Evolutionary conservation across 2,888 invertebrate species (phyloP).

Genomic region (Tetrapedia diversipes): DNA sequence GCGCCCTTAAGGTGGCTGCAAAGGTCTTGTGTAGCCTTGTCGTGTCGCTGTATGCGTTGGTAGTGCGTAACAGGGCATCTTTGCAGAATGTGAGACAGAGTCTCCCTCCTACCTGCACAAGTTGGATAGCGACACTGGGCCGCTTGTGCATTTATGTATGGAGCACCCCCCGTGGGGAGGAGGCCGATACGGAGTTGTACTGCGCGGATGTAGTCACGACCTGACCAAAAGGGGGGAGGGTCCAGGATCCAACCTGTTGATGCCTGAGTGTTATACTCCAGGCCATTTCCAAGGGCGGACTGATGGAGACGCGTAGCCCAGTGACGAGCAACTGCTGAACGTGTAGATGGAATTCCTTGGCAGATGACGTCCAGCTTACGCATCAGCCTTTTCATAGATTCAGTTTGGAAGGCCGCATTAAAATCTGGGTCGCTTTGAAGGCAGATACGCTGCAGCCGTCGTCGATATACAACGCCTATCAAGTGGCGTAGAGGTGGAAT

Average conservation of each 20-base stretch:
- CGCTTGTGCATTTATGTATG: no score
- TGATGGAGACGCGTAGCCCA: neutral
- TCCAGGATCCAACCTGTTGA: neutral
- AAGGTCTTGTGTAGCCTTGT: neutral
- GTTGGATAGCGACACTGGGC: constrained; percentile 19
- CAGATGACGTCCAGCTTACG: neutral
- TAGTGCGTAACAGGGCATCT: constrained; percentile 24
- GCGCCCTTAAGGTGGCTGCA: neutral
- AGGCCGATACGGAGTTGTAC: neutral
- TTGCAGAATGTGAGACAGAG: constrained; percentile 9
- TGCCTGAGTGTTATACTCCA: no score
- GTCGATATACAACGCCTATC: neutral
- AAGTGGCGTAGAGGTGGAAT: neutral
- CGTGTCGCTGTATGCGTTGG: neutral
- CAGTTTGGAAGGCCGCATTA: neutral
- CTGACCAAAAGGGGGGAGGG: neutral
- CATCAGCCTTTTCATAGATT: neutral
- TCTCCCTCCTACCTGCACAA: constrained; percentile 15
- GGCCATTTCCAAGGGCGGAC: no score
- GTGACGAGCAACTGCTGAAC: neutral
- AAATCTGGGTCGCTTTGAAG: neutral
- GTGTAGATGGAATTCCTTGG: neutral
- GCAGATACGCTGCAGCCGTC: neutral
- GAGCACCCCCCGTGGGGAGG: constrained; percentile 9
- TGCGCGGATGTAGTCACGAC: neutral